Conservation (phyloP, 2,888 invertebrate species). For the Tipula unca region DNA sequence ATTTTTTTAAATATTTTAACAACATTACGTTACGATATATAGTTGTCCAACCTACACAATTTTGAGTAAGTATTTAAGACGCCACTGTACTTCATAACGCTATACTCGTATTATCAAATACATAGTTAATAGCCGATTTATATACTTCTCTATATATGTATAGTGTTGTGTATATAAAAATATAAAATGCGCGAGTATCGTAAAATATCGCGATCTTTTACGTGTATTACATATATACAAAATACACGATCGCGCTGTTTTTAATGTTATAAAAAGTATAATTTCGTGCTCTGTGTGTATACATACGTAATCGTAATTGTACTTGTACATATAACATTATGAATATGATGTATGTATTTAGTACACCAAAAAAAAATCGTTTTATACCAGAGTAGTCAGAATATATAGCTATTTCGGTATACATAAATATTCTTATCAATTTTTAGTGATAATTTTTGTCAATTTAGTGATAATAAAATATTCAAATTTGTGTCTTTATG, state of each 20-base stretch:
- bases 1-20: no score
- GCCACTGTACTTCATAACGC: not conserved
- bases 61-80: not conserved
- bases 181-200: not conserved
- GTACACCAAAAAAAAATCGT: not conserved
- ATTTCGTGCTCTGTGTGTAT: not conserved
- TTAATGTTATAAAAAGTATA: not conserved
- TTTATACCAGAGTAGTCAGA: not conserved
- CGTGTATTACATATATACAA: not conserved
- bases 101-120: no score
- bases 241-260: not conserved
- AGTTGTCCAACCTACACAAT: not conserved
- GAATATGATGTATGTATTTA: not conserved
- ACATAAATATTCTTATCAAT: not conserved
- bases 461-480: slow-evolving; percentile 8
- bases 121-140: not conserved
- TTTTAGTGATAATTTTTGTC: slow-evolving; percentile 8
- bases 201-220: not conserved
- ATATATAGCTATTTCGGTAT: not conserved
- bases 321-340: not conserved
- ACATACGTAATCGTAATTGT: not conserved
- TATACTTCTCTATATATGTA: not conserved
- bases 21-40: not conserved
- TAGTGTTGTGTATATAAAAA: not conserved
- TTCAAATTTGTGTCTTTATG: not conserved